Evolutionary conservation across 1,140 invertebrate genomes (phyloP), one percentile per base, ranked within the genome.

Genomic region (Plectus sambesii): DNA sequence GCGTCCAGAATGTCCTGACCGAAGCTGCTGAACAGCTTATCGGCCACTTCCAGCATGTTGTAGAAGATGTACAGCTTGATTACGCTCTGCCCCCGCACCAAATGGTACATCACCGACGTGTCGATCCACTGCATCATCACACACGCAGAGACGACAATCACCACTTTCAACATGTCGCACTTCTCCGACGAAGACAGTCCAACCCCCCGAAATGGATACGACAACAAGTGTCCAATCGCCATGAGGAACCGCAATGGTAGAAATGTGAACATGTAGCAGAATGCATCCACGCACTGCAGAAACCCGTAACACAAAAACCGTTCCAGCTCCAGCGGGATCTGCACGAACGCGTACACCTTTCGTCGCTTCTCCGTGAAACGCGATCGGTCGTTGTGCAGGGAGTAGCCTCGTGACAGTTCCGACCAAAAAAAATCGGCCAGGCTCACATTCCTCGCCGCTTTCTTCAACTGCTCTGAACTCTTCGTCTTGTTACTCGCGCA

Each of bases 61-160:
- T 90, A 99, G 74, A 98, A 94, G 68, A 99, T 92, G 69, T 99
- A 99, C 39, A 99, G 74, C 70, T 99, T 99, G 68, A 99, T 96
- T 40, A 96, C 86, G 44, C 89, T 92, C 69, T 99, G 94, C 63
- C 87, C 92, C 70, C 97, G 89, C 23, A 99, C 92, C 55, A 96
- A 76, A 73, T 99, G 94, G 73, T 99, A 99, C 75, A 98, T 82
- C 76, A 97, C 87, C 53, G 92, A 94, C 8, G 89, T 94, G 69
- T 99, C 93, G 45, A 97, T 80, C 61, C 85, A 84, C 53, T 82
- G 82, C 73, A 92, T 84, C 26, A 88, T 73, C 45, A 83, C 75
- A 68, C 82, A 84, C 60, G 85, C 59, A 27, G 61, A 25, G 23
- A 41, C 86, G 23, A 82, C 69, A 49, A 94, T 74, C 58, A 97